These are phyloP conservation scores for Polydrusus pterygomalis DNA, from an alignment of 2,888 invertebrate species.

Conservation along the genomic window DNA sequence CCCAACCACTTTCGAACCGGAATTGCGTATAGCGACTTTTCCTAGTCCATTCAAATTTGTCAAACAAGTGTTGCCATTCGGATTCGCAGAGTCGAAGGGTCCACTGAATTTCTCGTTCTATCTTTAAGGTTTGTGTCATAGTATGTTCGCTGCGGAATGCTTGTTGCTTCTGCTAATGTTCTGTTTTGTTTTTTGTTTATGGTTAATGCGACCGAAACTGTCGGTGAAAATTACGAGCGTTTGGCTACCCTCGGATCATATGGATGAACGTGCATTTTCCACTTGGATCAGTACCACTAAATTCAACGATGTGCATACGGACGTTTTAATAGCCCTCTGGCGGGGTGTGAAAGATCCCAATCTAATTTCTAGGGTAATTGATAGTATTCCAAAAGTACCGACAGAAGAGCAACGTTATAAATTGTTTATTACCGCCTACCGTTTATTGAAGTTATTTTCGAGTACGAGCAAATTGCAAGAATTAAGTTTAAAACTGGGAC, in stretches of 20 bases:
- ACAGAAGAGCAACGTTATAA: neutral
- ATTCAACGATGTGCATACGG: neutral
- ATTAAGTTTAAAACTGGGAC: neutral
- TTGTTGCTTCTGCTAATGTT: neutral
- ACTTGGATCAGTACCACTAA: neutral
- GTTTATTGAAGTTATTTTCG: neutral
- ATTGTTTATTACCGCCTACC: neutral
- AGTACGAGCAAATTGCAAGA: neutral
- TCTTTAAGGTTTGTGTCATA: neutral
- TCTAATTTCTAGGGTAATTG: neutral
- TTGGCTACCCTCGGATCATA: neutral
- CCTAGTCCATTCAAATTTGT: neutral
- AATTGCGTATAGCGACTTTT: neutral
- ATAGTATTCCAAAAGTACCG: neutral
- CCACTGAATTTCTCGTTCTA: constrained; percentile 4
- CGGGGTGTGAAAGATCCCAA: neutral
- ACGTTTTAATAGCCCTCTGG: neutral
- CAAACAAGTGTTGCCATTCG: neutral
- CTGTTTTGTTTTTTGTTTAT: neutral
- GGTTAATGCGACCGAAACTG: neutral
- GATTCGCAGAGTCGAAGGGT: neutral
- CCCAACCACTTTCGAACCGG: constrained; percentile 3
- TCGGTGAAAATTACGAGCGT: neutral
- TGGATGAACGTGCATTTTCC: neutral
- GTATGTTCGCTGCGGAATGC: neutral